Conservation (phyloP, 2,113 vertebrate genomes). For the Pionites leucogaster region DNA sequence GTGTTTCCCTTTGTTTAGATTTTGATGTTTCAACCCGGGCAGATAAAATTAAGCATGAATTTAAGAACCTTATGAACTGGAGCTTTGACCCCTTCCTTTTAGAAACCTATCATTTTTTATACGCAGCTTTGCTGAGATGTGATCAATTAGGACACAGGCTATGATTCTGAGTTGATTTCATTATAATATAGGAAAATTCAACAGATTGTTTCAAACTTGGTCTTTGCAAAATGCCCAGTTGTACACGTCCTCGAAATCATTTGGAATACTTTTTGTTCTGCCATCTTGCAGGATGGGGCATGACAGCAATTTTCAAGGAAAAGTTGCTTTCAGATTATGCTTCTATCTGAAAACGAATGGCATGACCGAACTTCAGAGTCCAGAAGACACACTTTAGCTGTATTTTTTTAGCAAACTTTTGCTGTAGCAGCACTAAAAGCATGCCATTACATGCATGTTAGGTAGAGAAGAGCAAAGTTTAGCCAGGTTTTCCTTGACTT, state of each 20-base stretch:
- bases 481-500: neutral
- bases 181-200: constrained; percentile 3
- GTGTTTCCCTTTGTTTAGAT: neutral
- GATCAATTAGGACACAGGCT: neutral
- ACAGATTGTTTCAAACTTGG: neutral
- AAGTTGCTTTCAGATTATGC: neutral
- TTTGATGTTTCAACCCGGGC: neutral
- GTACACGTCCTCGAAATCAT: neutral
- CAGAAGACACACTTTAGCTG: neutral
- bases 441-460: neutral
- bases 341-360: neutral
- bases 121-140: neutral
- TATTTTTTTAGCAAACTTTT: neutral
- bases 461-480: neutral
- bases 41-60: neutral
- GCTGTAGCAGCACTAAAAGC: neutral
- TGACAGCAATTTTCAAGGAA: neutral
- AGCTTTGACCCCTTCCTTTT: neutral
- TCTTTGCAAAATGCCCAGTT: neutral
- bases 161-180: neutral
- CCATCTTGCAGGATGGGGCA: neutral
- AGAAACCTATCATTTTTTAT: neutral
- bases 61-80: neutral
- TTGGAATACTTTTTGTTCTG: neutral
- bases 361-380: neutral